Evolutionary conservation across 2,888 invertebrate genomes (phyloP).

Genomic region (Emesis russula): DNA sequence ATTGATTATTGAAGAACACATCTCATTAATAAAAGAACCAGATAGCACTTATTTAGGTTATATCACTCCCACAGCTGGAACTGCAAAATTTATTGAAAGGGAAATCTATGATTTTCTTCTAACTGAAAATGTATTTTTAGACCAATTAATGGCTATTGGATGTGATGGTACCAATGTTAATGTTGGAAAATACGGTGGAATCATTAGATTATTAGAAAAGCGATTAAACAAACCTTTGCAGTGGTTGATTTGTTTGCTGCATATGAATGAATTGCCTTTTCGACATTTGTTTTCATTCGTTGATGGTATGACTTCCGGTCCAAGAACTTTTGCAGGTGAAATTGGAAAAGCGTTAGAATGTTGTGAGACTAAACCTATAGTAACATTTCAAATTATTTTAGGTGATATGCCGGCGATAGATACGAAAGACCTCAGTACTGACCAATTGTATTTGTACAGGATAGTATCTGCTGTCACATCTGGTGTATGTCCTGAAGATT

Average conservation of each 20-base stretch:
- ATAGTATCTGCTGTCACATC: not conserved
- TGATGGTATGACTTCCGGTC: constrained; percentile 10
- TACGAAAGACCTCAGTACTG: not conserved
- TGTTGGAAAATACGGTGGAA: not conserved
- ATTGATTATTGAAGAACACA: not conserved
- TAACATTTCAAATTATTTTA: too few relatives aligned
- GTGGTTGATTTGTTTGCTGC: not conserved
- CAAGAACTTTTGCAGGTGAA: not conserved
- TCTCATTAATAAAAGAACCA: constrained; percentile 12
- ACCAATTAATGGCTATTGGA: not conserved
- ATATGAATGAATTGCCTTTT: constrained; percentile 24
- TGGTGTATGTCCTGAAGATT: not conserved
- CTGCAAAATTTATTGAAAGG: constrained; percentile 8
- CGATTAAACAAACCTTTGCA: constrained; percentile 11
- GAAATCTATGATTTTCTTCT: not conserved
- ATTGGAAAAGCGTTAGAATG: not conserved
- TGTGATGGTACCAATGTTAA: constrained; percentile 19
- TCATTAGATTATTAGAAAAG: constrained; percentile 1
- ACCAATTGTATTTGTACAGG: not conserved
- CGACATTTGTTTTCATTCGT: not conserved
- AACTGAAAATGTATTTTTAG: not conserved
- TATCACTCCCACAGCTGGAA: not conserved
- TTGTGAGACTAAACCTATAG: too few relatives aligned
- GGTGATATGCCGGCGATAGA: too few relatives aligned
- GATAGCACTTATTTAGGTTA: not conserved